Conservation (phyloP, 2,888 invertebrate genomes). For the Lasioglossum malachurum region DNA sequence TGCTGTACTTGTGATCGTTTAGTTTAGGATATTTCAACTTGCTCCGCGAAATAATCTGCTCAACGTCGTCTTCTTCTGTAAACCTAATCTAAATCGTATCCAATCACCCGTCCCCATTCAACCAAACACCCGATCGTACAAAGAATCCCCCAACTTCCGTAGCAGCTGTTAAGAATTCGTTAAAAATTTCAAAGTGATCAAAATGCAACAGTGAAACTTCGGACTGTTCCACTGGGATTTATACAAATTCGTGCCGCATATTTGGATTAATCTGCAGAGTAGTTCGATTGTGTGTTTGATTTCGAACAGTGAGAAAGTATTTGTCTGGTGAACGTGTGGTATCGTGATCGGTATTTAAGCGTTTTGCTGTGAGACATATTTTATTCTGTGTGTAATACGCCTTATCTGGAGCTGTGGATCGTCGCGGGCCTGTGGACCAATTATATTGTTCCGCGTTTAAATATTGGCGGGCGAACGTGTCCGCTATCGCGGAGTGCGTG, state of each 20-base stretch:
- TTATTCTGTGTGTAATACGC: not conserved
- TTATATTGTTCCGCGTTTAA: not conserved
- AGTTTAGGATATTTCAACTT: slow-evolving; percentile 68
- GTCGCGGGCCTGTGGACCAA: not conserved
- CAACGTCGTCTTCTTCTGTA: not conserved
- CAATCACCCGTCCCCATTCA: not conserved
- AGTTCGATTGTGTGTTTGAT: not conserved
- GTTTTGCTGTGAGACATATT: slow-evolving; percentile 22
- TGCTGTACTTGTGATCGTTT: slow-evolving; percentile 81
- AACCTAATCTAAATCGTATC: not conserved
- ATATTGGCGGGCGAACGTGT: not conserved
- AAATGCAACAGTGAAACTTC: not conserved
- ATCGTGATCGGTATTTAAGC: slow-evolving; percentile 66
- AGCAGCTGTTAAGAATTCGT: not conserved
- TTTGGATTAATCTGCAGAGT: not conserved
- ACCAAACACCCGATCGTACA: not conserved
- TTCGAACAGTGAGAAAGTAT: slow-evolving; percentile 19
- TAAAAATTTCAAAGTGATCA: not conserved
- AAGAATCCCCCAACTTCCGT: not conserved
- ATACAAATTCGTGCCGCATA: slow-evolving; percentile 12
- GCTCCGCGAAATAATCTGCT: slow-evolving; percentile 10
- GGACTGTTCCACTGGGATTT: not conserved
- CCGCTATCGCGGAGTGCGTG: slow-evolving; percentile 1
- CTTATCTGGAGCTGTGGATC: not conserved
- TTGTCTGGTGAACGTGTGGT: slow-evolving; percentile 72